Percentiles rank a stretch among this genome's conserved stretches.
These are phyloP conservation scores for Syrista parreyssii DNA, from an alignment of 2,888 invertebrate species.

Conservation along the genomic window DNA sequence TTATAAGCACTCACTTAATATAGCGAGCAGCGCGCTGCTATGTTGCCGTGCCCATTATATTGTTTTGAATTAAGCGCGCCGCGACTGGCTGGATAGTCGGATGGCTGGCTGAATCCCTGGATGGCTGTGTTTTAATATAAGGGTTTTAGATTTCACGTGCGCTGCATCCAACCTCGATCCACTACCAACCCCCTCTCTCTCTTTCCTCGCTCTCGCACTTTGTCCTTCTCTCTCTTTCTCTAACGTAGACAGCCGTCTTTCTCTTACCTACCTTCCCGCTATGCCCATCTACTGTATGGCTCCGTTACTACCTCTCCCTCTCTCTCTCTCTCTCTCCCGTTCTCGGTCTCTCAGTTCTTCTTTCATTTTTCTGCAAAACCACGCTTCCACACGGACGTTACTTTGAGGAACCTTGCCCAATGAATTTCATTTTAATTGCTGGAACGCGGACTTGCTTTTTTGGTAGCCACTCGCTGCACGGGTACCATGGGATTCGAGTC, in stretches of 20 bases:
- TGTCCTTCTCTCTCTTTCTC: slow-evolving; percentile 3
- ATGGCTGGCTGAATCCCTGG: too few species aligned
- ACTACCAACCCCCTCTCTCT: slow-evolving; percentile 11
- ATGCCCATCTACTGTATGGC: slow-evolving; percentile 19
- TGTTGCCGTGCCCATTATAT: slow-evolving; percentile 55
- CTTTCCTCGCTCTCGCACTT: background rate
- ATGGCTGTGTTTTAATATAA: slow-evolving; percentile 55
- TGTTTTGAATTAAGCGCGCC: slow-evolving; percentile 56
- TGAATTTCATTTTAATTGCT: slow-evolving; percentile 58
- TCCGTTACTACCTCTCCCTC: slow-evolving; percentile 21
- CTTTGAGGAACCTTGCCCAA: slow-evolving; percentile 51
- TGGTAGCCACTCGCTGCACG: background rate
- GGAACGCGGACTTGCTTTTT: slow-evolving; percentile 22
- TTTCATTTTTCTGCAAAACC: slow-evolving; percentile 42
- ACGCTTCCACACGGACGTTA: slow-evolving; percentile 54
- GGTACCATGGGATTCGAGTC: too few species aligned
- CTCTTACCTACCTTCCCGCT: slow-evolving; percentile 16
- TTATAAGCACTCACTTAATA: slow-evolving; percentile 40
- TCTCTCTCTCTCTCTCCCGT: too few species aligned
- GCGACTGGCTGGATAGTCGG: slow-evolving; percentile 38
- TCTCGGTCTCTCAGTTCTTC: slow-evolving; percentile 30
- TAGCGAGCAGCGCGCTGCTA: slow-evolving; percentile 21
- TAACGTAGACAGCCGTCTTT: slow-evolving; percentile 3
- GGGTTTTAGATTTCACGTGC: slow-evolving; percentile 58
- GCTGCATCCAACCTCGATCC: slow-evolving; percentile 11